phyloP scores from a whole-genome alignment of 2,888 invertebrate genomes.

The Halictus quadricinctus region DNA sequence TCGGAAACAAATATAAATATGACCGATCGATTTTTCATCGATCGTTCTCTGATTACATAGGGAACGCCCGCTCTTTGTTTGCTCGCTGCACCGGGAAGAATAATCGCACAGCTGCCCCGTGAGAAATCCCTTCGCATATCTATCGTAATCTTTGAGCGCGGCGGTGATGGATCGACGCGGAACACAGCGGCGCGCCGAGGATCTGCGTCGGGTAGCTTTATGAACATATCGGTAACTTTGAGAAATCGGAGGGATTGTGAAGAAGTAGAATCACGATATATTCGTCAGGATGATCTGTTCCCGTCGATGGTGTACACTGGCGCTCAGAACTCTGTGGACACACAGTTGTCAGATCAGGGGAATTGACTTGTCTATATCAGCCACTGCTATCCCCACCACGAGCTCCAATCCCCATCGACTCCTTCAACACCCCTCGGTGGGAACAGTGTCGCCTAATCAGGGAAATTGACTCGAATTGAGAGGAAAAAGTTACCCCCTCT shows the following conservation, averaged over 20 bases:
- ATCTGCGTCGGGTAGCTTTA: neutral
- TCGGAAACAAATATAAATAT: neutral
- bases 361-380: too few relatives aligned
- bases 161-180: conserved; percentile 13
- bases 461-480: too few relatives aligned
- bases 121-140: conserved; percentile 10
- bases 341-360: too few relatives aligned
- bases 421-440: too few relatives aligned
- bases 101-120: neutral
- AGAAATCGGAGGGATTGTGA: neutral
- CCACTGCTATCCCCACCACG: too few relatives aligned
- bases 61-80: neutral
- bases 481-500: too few relatives aligned
- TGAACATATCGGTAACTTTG: neutral
- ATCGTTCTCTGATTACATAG: neutral
- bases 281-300: neutral
- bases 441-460: too few relatives aligned
- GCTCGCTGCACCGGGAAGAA: neutral
- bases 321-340: neutral
- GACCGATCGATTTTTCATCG: neutral
- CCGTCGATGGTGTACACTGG: neutral
- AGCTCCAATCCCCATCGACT: too few relatives aligned
- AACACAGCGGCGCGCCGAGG: neutral
- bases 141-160: conserved; percentile 3
- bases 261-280: neutral